phyloP scores from a whole-genome alignment of 2,888 invertebrate species.

The Monoplex corrugatus region DNA sequence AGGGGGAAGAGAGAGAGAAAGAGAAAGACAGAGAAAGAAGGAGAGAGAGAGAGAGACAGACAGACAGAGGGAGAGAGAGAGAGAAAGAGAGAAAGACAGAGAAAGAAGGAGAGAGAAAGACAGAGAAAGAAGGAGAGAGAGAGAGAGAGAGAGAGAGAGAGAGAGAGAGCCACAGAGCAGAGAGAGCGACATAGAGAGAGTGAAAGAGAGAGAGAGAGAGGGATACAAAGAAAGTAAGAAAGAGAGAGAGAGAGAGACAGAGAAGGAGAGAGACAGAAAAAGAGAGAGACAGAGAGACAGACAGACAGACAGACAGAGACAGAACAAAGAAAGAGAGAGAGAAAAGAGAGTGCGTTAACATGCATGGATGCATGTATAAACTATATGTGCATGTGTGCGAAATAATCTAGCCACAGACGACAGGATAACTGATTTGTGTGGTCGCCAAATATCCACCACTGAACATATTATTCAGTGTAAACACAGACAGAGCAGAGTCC shows the following conservation, averaged over 20 bases:
- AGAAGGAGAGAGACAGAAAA: neutral
- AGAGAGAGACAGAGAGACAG: neutral
- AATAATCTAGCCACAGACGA: no score
- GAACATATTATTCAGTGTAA: no score
- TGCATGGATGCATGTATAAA: neutral
- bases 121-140: neutral
- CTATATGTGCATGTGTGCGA: neutral
- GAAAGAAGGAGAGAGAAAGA: neutral
- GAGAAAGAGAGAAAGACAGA: neutral
- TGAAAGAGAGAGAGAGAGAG: neutral
- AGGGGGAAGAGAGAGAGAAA: constrained; percentile 6
- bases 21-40: neutral
- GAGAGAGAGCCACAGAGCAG: neutral
- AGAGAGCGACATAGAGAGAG: neutral
- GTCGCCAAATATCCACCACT: no score
- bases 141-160: neutral
- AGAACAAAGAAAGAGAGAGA: neutral
- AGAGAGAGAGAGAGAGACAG: neutral
- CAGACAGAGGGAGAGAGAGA: neutral
- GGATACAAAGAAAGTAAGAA: neutral
- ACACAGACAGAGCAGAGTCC: neutral
- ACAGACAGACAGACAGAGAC: neutral
- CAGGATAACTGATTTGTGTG: no score
- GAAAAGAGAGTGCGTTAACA: no score
- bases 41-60: neutral